These are phyloP conservation scores for Tragelaphus buxtoni DNA, from an alignment of 2,113 vertebrate species.

Conservation along the genomic window DNA sequence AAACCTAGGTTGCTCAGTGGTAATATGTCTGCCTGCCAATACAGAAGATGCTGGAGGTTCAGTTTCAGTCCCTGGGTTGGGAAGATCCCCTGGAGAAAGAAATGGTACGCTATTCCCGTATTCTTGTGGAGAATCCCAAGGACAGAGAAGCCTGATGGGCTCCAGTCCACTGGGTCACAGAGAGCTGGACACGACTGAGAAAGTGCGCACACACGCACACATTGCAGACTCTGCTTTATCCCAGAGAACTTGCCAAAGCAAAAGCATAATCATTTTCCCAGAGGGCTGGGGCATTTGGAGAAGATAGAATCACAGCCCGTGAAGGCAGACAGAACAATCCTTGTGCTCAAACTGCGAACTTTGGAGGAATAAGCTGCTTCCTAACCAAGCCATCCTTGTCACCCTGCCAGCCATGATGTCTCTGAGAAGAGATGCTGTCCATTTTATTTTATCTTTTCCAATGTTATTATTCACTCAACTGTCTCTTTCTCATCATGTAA, in stretches of 20 bases:
- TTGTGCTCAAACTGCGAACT: accelerated
- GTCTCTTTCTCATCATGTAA: background rate
- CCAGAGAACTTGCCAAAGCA: background rate
- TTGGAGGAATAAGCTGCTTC: background rate
- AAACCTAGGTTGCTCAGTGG: background rate
- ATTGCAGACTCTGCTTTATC: background rate
- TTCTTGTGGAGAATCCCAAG: background rate
- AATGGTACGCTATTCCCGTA: background rate
- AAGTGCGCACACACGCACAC: background rate
- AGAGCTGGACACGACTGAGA: background rate
- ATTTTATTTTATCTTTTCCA: background rate
- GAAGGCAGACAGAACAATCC: accelerated
- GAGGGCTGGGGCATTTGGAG: background rate
- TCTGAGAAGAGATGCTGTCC: background rate
- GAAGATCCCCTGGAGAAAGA: background rate
- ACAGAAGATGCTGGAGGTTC: background rate
- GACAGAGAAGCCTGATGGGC: background rate
- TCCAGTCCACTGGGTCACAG: background rate
- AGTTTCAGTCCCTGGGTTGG: background rate
- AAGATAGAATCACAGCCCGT: background rate
- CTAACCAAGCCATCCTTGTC: background rate
- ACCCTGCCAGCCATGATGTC: background rate
- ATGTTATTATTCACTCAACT: background rate
- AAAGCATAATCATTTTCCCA: background rate
- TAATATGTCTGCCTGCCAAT: background rate